Percentiles rank a stretch among this genome's conserved stretches.
phyloP scores from a whole-genome alignment of 2,888 invertebrate species.

The Asteroscopus sphinx region DNA sequence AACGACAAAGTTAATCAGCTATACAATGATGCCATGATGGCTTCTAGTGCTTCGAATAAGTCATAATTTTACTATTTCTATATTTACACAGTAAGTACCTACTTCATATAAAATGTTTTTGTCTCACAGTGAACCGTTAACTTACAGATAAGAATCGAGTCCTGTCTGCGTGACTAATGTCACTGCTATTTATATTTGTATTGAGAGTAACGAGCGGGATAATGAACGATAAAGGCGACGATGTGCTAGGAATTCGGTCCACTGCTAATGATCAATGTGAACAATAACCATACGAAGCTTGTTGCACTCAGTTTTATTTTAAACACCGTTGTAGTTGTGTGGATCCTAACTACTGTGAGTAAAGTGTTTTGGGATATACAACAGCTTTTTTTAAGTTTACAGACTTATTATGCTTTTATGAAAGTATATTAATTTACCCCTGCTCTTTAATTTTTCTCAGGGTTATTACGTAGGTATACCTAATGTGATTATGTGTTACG shows the following conservation, averaged over 20 bases:
- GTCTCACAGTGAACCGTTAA: constrained; percentile 68
- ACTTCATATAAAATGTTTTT: constrained; percentile 62
- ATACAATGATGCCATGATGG: not conserved
- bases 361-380: constrained; percentile 22
- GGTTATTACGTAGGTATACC: too few relatives aligned
- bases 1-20: not conserved
- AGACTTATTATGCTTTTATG: not conserved
- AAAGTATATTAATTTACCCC: not conserved
- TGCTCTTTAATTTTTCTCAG: constrained; percentile 24
- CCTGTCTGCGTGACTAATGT: constrained; percentile 79
- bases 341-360: constrained; percentile 38
- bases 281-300: constrained; percentile 63
- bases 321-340: constrained; percentile 53
- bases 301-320: constrained; percentile 72
- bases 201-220: constrained; percentile 74
- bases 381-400: constrained; percentile 10
- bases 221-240: constrained; percentile 76
- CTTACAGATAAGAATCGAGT: constrained; percentile 72
- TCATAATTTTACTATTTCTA: not conserved
- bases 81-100: constrained; percentile 7
- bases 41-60: too few relatives aligned
- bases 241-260: constrained; percentile 76
- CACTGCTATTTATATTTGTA: constrained; percentile 77
- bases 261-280: constrained; percentile 71
- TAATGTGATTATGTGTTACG: too few relatives aligned